Base-by-base conservation (phyloP, 2,888 invertebrate genomes). In the Meteorus colon region DNA sequence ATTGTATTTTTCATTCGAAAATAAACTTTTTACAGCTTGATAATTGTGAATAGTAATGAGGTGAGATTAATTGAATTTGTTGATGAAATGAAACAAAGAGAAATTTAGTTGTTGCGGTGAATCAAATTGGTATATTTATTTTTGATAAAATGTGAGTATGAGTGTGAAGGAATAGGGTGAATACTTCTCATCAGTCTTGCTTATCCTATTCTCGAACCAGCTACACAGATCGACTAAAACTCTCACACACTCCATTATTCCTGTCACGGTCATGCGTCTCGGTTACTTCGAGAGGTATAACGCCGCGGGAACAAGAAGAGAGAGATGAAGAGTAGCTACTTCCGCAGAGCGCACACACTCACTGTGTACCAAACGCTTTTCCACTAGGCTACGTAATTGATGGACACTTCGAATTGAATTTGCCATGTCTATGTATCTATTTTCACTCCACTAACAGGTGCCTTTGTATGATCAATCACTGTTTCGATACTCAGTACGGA, bases 191-290 rank as follows among this genome's bases (percentile, higher is more conserved):
- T 77, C 72, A 75, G 65, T 75, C 72, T 75, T 77, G 75, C 72
- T 77, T 77, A 77, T 75, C 75, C 74, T 66, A 24, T 63, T 55
- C 34, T n/a, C 48, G 48, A 71, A 74, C 66, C 70, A 77, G 75
- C 77, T 75, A 48, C 14, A 77, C 75, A 77, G 75, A 77, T 75
- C 75, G 77, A 75, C 66, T 77, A 59, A 75, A 75, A 75, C 75
- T 55, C 77, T 74, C 59, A 62, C 77, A 60, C 77, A 75, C 75
- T 77, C 71, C 70, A 77, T 74, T 77, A 75, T 74, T 77, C 72
- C 72, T 77, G 77, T 77, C 75, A 72, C 75, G 75, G 75, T 75
- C 72, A 77, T 75, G 75, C 77, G 74, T 74, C 70, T 74, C 59
- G 74, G 74, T 77, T 77, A 75, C 71, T 55, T 60, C 6, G 48